Conservation (phyloP, 2,113 vertebrate species). For the Burhinus oedicnemus region DNA sequence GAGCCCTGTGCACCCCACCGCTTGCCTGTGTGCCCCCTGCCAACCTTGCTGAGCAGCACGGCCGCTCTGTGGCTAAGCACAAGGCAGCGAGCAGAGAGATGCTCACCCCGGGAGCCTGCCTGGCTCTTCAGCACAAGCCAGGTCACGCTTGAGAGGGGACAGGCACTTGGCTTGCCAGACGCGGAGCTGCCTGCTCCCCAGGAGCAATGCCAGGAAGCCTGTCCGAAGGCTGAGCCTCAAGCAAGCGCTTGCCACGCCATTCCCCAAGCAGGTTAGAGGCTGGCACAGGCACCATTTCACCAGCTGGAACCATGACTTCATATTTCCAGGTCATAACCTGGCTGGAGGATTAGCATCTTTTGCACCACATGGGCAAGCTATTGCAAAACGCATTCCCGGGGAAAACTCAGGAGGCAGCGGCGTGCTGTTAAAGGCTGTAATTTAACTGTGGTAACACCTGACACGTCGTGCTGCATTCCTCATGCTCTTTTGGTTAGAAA, state of each 20-base stretch:
- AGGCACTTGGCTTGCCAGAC: background rate
- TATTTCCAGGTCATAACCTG: background rate
- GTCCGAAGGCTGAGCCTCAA: background rate
- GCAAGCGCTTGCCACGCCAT: background rate
- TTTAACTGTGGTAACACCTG: background rate
- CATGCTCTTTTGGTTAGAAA: background rate
- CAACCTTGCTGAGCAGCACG: background rate
- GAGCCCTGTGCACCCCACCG: accelerated
- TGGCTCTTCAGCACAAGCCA: background rate
- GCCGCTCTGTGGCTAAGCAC: background rate
- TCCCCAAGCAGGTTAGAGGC: background rate
- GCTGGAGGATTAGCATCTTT: background rate
- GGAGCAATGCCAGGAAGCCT: background rate
- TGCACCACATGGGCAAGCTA: background rate
- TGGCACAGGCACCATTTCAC: background rate
- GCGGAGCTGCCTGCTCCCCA: accelerated
- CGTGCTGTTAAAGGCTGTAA: background rate
- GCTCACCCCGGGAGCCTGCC: background rate
- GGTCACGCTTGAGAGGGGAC: background rate
- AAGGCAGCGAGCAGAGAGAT: background rate
- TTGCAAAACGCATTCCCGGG: background rate
- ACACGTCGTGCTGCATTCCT: background rate
- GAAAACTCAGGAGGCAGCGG: background rate
- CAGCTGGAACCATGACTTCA: background rate
- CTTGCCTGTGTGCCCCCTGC: too few species aligned